Conservation (phyloP, 2,113 vertebrate genomes). For the Prinia subflava region DNA sequence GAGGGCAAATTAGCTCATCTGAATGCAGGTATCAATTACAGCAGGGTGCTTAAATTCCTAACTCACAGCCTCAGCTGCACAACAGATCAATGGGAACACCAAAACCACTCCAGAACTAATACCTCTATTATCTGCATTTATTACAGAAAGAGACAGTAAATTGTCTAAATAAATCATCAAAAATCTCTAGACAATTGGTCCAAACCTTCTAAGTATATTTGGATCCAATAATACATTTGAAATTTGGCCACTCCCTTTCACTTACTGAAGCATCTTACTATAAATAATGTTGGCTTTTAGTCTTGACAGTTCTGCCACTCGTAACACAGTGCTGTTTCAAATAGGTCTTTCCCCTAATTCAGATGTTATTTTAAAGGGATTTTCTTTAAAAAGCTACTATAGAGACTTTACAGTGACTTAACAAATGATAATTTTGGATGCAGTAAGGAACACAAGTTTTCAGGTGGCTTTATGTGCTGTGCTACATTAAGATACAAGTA, state of each 20-base stretch:
- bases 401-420: not conserved
- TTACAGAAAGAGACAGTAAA: not conserved
- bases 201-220: not conserved
- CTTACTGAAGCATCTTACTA: not conserved
- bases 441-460: not conserved
- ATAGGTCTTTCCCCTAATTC: not conserved
- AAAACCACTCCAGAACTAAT: not conserved
- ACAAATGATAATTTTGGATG: not conserved
- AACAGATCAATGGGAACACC: not conserved
- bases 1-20: not conserved
- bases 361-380: not conserved
- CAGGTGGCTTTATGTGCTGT: not conserved
- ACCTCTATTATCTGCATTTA: rapidly evolving
- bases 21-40: not conserved
- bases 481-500: not conserved
- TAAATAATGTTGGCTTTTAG: not conserved
- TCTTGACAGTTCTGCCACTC: not conserved
- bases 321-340: not conserved
- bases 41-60: not conserved
- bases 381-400: not conserved
- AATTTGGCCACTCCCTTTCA: not conserved
- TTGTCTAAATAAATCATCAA: not conserved
- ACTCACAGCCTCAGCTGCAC: not conserved
- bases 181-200: not conserved
- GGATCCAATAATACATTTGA: not conserved